Percentiles rank a stretch among this genome's conserved stretches.
Conservation (phyloP, 2,113 vertebrate species). For the Grammomys surdaster region DNA sequence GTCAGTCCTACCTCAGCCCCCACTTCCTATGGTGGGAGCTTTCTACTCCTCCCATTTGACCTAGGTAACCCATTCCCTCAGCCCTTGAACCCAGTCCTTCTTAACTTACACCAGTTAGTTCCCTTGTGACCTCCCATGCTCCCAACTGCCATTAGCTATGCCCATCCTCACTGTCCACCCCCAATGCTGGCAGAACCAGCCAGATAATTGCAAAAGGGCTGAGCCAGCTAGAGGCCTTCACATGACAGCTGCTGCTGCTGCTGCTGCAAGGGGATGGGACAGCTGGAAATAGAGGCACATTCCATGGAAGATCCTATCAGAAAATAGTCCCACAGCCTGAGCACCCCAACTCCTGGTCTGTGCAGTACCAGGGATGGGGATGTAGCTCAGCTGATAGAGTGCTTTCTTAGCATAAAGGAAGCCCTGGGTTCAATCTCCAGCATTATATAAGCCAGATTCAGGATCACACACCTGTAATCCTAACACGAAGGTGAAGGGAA, state of each 20-base stretch:
- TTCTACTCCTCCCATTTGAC: neutral
- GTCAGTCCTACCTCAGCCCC: neutral
- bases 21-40: neutral
- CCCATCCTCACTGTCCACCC: constrained; percentile 36
- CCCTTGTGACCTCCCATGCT: neutral
- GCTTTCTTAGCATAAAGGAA: neutral
- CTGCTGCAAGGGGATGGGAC: constrained; percentile 65
- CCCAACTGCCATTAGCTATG: constrained; percentile 35
- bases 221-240: constrained; percentile 78
- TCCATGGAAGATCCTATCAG: constrained; percentile 66
- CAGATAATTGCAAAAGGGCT: constrained; percentile 80
- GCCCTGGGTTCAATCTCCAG: neutral
- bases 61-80: neutral
- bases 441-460: neutral
- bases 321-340: constrained; percentile 55
- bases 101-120: neutral
- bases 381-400: neutral
- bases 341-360: neutral
- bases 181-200: constrained; percentile 52
- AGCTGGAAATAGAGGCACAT: constrained; percentile 67
- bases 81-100: neutral
- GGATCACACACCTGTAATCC: neutral
- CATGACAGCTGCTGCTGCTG: constrained; percentile 76
- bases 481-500: neutral
- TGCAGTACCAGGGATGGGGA: neutral